Percentiles rank a stretch among this genome's conserved stretches.
phyloP scores from a whole-genome alignment of 1,140 invertebrate species.

The Drosophila equinoxialis region DNA sequence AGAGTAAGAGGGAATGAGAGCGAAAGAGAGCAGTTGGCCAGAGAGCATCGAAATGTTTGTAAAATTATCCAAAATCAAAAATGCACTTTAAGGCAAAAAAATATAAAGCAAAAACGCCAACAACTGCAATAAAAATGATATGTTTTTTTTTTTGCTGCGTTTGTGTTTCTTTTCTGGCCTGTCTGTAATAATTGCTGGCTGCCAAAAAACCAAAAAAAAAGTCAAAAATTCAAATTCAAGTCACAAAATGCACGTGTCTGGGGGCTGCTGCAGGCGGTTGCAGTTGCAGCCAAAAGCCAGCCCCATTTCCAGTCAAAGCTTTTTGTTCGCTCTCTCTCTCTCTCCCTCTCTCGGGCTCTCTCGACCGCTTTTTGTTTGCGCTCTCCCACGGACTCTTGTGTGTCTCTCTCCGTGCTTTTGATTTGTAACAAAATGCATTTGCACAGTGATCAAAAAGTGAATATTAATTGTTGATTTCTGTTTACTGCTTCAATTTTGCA shows the following conservation, averaged over 20 bases:
- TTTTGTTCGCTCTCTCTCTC: slow-evolving; percentile 27
- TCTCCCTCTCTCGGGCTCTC: slow-evolving; percentile 24
- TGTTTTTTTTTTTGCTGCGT: slow-evolving; percentile 48
- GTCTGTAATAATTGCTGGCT: slow-evolving; percentile 16
- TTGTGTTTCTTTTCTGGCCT: slow-evolving; percentile 19
- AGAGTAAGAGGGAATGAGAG: neutral
- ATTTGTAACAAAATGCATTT: slow-evolving; percentile 46
- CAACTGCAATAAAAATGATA: slow-evolving; percentile 22
- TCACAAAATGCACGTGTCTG: slow-evolving; percentile 64
- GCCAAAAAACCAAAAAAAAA: slow-evolving; percentile 18
- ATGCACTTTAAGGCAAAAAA: slow-evolving; percentile 28
- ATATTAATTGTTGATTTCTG: slow-evolving; percentile 20
- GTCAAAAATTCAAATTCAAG: neutral
- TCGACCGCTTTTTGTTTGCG: slow-evolving; percentile 12
- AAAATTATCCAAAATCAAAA: slow-evolving; percentile 37
- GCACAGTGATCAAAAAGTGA: slow-evolving; percentile 53
- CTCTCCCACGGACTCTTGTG: slow-evolving; percentile 15
- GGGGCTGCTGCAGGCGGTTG: slow-evolving; percentile 33
- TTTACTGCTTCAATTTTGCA: slow-evolving; percentile 31
- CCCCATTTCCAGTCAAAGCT: slow-evolving; percentile 38
- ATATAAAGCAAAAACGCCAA: too few species aligned
- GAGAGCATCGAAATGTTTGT: slow-evolving; percentile 42
- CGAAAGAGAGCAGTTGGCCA: slow-evolving; percentile 24
- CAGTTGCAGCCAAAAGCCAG: slow-evolving; percentile 45
- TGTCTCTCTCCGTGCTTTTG: slow-evolving; percentile 31